Conservation (phyloP, 2,888 invertebrate species). For the Xanthia togata region DNA sequence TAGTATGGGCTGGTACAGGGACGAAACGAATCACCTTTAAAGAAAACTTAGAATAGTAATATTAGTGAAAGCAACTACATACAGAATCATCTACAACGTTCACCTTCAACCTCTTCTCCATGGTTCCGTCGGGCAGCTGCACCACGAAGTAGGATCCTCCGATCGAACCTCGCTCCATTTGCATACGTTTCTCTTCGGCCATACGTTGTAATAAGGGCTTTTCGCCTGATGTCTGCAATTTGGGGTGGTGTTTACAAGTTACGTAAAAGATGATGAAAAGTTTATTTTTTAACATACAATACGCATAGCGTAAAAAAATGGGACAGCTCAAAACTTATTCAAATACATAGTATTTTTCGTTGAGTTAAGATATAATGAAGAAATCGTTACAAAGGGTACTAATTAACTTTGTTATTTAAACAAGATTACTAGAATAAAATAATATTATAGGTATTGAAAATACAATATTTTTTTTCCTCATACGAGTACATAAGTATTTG, state of each 20-base stretch:
- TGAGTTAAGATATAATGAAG: no score
- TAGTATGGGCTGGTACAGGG: no score
- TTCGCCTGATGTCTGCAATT: conserved; percentile 89
- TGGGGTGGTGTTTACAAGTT: not conserved
- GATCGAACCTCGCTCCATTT: conserved; percentile 97
- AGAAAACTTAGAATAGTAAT: conserved; percentile 42
- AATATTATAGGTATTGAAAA: not conserved
- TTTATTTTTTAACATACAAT: not conserved
- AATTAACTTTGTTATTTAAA: not conserved
- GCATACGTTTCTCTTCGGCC: conserved; percentile 97
- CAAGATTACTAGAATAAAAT: conserved; percentile 20
- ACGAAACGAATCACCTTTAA: conserved; percentile 55
- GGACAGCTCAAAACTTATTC: not conserved
- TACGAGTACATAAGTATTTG: conserved; percentile 5
- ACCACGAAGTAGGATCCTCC: conserved; percentile 96
- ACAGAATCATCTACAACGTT: conserved; percentile 69
- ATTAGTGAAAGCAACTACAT: conserved; percentile 67
- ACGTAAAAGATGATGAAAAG: not conserved
- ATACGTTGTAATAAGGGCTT: conserved; percentile 97
- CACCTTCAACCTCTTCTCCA: conserved; percentile 97
- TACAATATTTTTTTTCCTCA: conserved; percentile 25
- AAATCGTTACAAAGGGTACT: not conserved
- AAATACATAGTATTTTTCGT: not conserved
- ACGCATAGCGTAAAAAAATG: not conserved
- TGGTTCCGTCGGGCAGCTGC: conserved; percentile 96